phyloP scores from a whole-genome alignment of 2,113 vertebrate species.

The Phylloscopus trochiloides region DNA sequence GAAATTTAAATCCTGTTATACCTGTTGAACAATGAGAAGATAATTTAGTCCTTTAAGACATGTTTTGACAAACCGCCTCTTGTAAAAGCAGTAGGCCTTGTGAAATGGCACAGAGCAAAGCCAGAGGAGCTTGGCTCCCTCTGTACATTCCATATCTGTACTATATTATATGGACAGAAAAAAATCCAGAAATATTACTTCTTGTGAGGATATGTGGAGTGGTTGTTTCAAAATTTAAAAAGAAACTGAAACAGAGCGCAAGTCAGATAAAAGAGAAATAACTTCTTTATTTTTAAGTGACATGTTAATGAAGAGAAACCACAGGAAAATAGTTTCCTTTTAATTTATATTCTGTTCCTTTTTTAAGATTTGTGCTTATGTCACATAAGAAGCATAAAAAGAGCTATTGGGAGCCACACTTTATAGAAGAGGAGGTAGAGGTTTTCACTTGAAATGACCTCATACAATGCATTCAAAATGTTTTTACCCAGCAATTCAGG shows the following conservation, averaged over 20 bases:
- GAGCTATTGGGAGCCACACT: background rate
- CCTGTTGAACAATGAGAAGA: constrained; percentile 1
- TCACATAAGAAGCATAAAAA: background rate
- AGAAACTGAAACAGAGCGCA: background rate
- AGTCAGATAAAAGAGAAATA: background rate
- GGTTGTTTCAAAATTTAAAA: background rate
- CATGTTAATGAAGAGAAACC: background rate
- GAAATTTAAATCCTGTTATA: background rate
- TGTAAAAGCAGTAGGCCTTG: background rate
- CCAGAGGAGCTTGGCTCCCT: background rate
- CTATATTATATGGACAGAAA: background rate
- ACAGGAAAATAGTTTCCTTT: background rate
- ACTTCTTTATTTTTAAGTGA: background rate
- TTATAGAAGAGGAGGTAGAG: background rate
- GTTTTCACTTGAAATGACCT: background rate
- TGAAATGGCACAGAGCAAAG: background rate
- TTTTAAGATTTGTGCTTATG: background rate
- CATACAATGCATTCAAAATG: background rate
- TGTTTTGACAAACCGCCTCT: background rate
- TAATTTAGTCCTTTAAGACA: background rate
- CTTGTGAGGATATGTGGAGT: background rate
- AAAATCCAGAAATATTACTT: background rate
- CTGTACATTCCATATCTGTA: background rate
- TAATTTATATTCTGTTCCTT: background rate
- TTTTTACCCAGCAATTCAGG: background rate